Conservation (phyloP, 2,797 vertebrate species). For the Chrosomus eos region DNA sequence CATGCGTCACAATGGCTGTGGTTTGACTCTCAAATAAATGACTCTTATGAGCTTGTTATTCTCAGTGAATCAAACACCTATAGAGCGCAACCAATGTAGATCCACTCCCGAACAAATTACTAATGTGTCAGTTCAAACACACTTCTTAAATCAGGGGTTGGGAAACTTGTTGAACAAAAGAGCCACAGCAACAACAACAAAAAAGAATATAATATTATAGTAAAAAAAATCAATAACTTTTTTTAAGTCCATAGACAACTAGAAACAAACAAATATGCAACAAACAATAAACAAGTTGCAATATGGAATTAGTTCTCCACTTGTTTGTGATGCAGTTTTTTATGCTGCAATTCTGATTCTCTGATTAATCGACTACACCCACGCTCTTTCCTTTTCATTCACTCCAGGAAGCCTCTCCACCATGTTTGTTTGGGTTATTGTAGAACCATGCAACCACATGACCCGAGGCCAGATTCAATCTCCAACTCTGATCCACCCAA, state of each 20-base stretch:
- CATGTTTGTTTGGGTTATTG: conserved; percentile 60
- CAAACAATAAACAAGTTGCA: too few relatives aligned
- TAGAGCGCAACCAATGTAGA: not conserved
- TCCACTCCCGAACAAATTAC: not conserved
- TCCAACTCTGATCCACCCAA: conserved; percentile 49
- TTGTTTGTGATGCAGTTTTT: conserved; percentile 40
- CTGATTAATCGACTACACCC: conserved; percentile 51
- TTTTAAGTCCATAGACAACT: too few relatives aligned
- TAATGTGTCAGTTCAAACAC: not conserved
- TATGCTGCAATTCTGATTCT: conserved; percentile 44
- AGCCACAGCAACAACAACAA: too few relatives aligned
- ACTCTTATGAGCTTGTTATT: not conserved
- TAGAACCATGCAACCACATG: conserved; percentile 48
- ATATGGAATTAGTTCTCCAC: not conserved
- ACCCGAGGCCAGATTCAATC: conserved; percentile 59
- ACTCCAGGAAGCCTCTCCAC: conserved; percentile 63
- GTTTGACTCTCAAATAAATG: not conserved
- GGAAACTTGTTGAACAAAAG: too few relatives aligned
- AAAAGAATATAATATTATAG: too few relatives aligned
- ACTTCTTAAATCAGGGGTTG: not conserved
- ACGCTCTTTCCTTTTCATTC: conserved; percentile 56
- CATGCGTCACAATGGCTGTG: not conserved
- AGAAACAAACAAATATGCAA: too few relatives aligned
- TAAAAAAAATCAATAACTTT: too few relatives aligned
- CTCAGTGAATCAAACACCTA: not conserved